These are phyloP conservation scores for Falcaria lacertinaria DNA, from an alignment of 2,888 invertebrate species.

Conservation along the genomic window DNA sequence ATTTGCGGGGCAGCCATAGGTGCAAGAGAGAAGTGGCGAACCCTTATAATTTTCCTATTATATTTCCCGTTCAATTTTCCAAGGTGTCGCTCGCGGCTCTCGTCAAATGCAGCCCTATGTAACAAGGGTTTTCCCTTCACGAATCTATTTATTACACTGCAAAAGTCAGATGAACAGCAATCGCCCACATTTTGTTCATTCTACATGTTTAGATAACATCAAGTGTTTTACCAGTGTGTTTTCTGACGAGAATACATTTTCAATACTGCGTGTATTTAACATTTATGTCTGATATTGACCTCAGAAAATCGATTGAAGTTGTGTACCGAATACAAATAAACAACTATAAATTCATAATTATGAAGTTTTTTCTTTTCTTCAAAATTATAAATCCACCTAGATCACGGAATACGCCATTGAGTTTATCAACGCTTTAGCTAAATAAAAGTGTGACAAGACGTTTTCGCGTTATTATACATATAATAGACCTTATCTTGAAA, in stretches of 20 bases:
- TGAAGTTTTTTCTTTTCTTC: no score
- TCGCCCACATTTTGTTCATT: constrained; percentile 21
- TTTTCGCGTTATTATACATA: no score
- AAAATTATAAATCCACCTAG: no score
- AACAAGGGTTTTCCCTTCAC: constrained; percentile 13
- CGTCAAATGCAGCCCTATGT: constrained; percentile 71
- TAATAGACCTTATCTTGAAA: background rate
- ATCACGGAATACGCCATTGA: no score
- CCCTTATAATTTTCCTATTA: constrained; percentile 79
- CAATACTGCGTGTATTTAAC: no score
- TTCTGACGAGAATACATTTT: background rate
- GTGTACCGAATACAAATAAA: no score
- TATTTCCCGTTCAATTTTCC: constrained; percentile 79
- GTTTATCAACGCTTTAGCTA: no score
- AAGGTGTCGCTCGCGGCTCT: constrained; percentile 76
- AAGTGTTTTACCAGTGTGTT: background rate
- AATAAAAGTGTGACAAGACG: no score
- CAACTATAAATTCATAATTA: no score
- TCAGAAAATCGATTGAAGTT: no score
- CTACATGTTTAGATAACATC: background rate
- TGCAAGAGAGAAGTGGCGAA: constrained; percentile 56
- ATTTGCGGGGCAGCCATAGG: constrained; percentile 28
- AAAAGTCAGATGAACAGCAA: constrained; percentile 48
- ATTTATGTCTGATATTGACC: no score
- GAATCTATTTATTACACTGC: constrained; percentile 39